phyloP scores from a whole-genome alignment of 1,140 invertebrate genomes.

The Lamellibrachia luymesi region DNA sequence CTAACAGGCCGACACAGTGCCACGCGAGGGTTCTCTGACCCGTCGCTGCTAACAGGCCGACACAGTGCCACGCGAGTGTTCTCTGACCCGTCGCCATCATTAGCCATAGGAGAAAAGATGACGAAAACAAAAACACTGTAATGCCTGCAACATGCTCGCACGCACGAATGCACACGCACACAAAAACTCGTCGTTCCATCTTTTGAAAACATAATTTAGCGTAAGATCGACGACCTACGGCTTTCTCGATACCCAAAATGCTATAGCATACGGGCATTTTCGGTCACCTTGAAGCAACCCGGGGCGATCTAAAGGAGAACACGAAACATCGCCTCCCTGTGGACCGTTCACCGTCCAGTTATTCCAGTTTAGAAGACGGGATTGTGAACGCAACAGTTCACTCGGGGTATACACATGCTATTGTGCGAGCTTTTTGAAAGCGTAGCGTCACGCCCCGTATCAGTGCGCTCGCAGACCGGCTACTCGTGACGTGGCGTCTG shows the following conservation, averaged over 20 bases:
- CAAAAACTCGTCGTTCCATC: neutral
- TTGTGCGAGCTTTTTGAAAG: neutral
- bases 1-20: no score
- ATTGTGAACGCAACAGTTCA: neutral
- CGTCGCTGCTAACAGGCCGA: no score
- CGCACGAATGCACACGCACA: neutral
- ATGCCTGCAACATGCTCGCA: no score
- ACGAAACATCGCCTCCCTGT: neutral
- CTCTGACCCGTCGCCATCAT: no score
- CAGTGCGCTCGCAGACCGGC: neutral
- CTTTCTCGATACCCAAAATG: neutral
- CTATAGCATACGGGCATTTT: neutral
- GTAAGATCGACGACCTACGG: neutral
- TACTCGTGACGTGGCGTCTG: neutral
- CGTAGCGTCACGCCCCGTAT: neutral
- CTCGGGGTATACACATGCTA: neutral
- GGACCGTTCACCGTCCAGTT: neutral
- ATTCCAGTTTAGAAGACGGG: neutral
- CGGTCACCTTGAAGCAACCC: neutral
- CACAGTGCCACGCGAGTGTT: no score
- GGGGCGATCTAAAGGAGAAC: neutral
- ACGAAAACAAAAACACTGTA: no score
- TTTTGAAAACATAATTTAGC: neutral
- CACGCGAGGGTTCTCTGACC: no score
- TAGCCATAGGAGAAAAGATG: no score